A percentile compares a stretch with the other conserved stretches of the same genome.
phyloP scores from a whole-genome alignment of 2,888 invertebrate genomes.

The Drosophila hamatofila region DNA sequence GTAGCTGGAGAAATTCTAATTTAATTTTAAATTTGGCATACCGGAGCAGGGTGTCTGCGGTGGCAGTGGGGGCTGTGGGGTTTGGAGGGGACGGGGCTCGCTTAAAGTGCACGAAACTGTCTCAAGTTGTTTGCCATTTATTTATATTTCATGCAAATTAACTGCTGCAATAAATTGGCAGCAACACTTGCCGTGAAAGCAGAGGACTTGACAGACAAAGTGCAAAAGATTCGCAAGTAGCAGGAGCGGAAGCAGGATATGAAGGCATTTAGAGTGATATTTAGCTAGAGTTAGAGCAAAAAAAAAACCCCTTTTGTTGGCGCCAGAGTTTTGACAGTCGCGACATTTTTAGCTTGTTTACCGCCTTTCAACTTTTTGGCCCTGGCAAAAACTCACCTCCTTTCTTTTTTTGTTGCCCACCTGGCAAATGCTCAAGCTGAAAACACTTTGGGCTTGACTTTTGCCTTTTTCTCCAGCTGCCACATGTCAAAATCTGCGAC shows the following conservation, averaged over 20 bases:
- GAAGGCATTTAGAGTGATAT: slow-evolving; percentile 18
- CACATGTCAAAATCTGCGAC: slow-evolving; percentile 69
- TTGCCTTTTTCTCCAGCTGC: slow-evolving; percentile 5
- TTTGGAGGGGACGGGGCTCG: background rate
- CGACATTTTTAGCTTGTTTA: slow-evolving; percentile 79
- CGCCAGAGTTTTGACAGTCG: slow-evolving; percentile 67
- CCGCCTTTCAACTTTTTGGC: slow-evolving; percentile 70
- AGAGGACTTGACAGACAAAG: slow-evolving; percentile 46
- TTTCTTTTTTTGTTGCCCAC: slow-evolving; percentile 6
- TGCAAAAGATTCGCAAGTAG: slow-evolving; percentile 32
- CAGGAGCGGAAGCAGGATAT: slow-evolving; percentile 20
- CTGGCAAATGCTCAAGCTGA: slow-evolving; percentile 32
- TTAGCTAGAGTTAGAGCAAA: slow-evolving; percentile 15
- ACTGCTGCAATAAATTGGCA: slow-evolving; percentile 77
- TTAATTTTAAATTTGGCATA: slow-evolving; percentile 68
- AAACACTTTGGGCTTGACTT: slow-evolving; percentile 14
- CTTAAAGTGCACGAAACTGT: slow-evolving; percentile 51
- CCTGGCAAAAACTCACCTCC: slow-evolving; percentile 38
- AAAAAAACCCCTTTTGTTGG: slow-evolving; percentile 30
- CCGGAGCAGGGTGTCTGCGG: slow-evolving; percentile 8
- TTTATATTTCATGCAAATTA: slow-evolving; percentile 81
- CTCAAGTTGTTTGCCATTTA: slow-evolving; percentile 76
- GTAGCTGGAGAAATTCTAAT: slow-evolving; percentile 70
- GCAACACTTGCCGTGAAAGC: slow-evolving; percentile 58
- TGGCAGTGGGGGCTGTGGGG: background rate